Conservation (phyloP, 1,140 invertebrate genomes). For the Procambarus virginalis region DNA sequence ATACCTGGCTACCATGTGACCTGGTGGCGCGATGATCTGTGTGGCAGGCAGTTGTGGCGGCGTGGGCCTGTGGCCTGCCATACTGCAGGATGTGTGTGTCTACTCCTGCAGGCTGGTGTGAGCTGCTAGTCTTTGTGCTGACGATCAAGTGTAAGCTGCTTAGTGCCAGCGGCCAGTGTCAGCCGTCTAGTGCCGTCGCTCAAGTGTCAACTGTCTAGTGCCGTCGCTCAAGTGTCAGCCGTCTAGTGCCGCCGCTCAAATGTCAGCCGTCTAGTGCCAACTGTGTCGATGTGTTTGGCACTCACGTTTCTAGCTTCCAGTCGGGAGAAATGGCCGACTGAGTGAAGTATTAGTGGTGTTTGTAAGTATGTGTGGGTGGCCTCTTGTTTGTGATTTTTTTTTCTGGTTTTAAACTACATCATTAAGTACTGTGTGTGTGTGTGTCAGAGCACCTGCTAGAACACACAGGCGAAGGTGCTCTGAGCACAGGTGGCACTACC, state of each 20-base stretch:
- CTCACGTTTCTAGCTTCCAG: background rate
- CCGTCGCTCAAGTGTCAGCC: too few relatives aligned
- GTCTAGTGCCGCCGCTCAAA: background rate
- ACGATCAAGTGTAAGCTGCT: too few relatives aligned
- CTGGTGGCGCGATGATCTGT: background rate
- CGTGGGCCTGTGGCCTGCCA: background rate
- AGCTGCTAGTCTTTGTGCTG: background rate
- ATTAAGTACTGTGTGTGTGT: too few relatives aligned
- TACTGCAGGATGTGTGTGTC: background rate
- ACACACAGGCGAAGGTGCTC: too few relatives aligned
- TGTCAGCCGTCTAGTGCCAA: slow-evolving; percentile 1
- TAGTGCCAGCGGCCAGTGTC: too few relatives aligned
- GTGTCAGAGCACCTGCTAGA: too few relatives aligned
- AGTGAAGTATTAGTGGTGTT: background rate
- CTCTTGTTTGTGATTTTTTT: background rate
- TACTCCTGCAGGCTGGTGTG: background rate
- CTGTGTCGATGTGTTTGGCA: background rate
- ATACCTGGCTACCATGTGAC: background rate
- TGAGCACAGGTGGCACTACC: too few relatives aligned
- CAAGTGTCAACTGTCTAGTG: too few relatives aligned
- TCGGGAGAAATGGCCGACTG: background rate
- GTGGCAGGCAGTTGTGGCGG: background rate
- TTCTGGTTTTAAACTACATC: too few relatives aligned
- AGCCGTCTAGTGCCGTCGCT: too few relatives aligned
- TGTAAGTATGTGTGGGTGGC: background rate